phyloP scores from a whole-genome alignment of 2,113 vertebrate genomes.

The Hippocampus barbouri region DNA sequence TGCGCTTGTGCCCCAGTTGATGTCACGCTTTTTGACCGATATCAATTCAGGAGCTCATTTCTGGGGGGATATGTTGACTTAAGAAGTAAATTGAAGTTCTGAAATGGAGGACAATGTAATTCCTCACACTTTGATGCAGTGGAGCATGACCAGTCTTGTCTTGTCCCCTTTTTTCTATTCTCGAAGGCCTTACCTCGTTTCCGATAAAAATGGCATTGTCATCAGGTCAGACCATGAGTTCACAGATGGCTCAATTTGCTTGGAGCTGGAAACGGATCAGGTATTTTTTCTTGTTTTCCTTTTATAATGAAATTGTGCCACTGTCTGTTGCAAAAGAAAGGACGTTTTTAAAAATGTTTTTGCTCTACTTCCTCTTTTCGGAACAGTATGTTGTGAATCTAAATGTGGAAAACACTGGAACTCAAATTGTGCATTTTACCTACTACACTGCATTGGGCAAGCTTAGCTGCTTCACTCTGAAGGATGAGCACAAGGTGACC shows the following conservation, averaged over 20 bases:
- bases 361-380: background rate
- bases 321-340: no score
- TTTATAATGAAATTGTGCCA: background rate
- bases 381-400: slow-evolving; percentile 51
- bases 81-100: no score
- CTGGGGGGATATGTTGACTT: background rate
- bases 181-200: slow-evolving; percentile 68
- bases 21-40: no score
- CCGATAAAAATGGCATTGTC: slow-evolving; percentile 72
- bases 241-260: slow-evolving; percentile 67
- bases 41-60: background rate
- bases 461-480: slow-evolving; percentile 55
- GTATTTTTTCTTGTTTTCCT: background rate
- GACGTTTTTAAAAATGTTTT: background rate
- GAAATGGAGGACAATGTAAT: background rate
- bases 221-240: slow-evolving; percentile 57
- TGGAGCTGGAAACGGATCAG: slow-evolving; percentile 48
- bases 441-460: slow-evolving; percentile 58
- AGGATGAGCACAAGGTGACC: slow-evolving; percentile 54
- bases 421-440: slow-evolving; percentile 63
- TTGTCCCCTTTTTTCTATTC: background rate
- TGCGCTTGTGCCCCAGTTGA: no score
- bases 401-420: slow-evolving; percentile 72
- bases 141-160: background rate
- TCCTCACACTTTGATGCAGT: background rate